A percentile compares a stretch with the other conserved stretches of the same genome.
These are phyloP conservation scores for Rhagoletis pomonella DNA, from an alignment of 1,140 invertebrate genomes.

Conservation along the genomic window DNA sequence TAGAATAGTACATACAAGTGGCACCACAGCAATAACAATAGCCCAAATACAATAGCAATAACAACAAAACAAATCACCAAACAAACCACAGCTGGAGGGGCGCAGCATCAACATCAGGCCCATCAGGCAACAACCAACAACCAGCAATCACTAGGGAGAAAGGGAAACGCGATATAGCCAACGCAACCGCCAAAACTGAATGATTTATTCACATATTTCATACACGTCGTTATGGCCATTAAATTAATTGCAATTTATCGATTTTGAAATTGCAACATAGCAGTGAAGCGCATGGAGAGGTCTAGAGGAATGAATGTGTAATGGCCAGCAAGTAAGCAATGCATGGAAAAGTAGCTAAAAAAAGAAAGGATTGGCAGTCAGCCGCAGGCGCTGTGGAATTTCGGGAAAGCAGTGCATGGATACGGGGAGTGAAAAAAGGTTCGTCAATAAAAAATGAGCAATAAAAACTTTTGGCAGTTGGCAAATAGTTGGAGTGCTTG, in stretches of 20 bases:
- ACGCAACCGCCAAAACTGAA: conserved; percentile 19
- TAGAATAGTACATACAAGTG: background rate
- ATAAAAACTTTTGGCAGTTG: background rate
- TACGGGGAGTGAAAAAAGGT: background rate
- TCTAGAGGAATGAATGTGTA: background rate
- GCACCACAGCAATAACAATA: background rate
- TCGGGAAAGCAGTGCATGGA: background rate
- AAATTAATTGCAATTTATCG: conserved; percentile 60
- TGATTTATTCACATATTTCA: conserved; percentile 54
- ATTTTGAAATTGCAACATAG: conserved; percentile 58
- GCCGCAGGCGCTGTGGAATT: background rate
- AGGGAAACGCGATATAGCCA: conserved; percentile 5
- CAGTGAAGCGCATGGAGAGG: background rate
- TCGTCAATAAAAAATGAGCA: background rate
- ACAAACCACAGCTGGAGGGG: too few species aligned
- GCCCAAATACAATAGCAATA: background rate
- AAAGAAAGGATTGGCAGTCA: conserved; percentile 16
- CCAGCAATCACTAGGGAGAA: background rate
- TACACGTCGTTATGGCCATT: conserved; percentile 57
- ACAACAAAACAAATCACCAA: background rate
- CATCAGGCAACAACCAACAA: background rate
- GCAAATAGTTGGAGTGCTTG: background rate
- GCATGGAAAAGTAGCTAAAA: conserved; percentile 8
- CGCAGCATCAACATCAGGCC: background rate
- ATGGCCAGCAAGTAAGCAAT: background rate